These are phyloP conservation scores for Argya squamiceps DNA, from an alignment of 2,797 vertebrate genomes.

Conservation along the genomic window DNA sequence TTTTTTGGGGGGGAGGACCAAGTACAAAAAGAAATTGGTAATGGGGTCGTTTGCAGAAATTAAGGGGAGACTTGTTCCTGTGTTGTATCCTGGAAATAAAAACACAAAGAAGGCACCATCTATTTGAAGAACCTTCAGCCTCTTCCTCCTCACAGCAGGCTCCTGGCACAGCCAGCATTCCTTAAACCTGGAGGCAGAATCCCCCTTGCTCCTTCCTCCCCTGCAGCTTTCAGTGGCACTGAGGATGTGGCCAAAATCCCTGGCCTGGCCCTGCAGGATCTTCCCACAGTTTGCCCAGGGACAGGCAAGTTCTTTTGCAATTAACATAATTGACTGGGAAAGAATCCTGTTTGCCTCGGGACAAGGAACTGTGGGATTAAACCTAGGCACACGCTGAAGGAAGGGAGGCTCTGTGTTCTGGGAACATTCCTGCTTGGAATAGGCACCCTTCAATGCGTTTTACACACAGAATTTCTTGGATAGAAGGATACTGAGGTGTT, in stretches of 20 bases:
- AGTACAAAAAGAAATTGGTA: not conserved
- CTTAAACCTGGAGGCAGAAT: not conserved
- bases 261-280: not conserved
- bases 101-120: fast-evolving
- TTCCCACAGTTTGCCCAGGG: conserved; percentile 49
- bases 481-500: not conserved
- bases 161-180: not conserved
- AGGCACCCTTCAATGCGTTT: fast-evolving
- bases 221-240: not conserved
- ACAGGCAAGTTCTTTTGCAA: conserved; percentile 10
- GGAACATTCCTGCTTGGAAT: not conserved
- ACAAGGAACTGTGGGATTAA: conserved; percentile 39
- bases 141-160: not conserved
- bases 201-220: not conserved
- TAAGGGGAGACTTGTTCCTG: not conserved
- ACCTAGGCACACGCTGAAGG: not conserved
- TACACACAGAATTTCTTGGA: fast-evolving
- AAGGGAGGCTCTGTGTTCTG: not conserved
- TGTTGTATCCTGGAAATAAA: too few species aligned
- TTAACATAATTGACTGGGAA: conserved; percentile 44
- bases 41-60: not conserved
- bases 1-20: fast-evolving
- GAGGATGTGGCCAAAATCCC: not conserved
- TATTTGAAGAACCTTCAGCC: not conserved
- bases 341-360: conserved; percentile 24